phyloP scores from a whole-genome alignment of 2,888 invertebrate genomes.

The Abrostola triplasia region DNA sequence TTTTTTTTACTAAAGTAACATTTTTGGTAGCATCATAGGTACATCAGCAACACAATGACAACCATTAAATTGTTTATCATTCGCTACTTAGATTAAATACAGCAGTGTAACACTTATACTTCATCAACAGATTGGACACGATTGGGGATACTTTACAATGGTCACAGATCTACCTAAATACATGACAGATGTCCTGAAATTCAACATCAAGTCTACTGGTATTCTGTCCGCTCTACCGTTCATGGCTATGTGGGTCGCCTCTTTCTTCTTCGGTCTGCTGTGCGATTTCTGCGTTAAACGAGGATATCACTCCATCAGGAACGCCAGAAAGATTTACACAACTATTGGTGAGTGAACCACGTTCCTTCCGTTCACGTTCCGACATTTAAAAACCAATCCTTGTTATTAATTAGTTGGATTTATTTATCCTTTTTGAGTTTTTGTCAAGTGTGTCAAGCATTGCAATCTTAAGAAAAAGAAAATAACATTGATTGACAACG shows the following conservation, averaged over 20 bases:
- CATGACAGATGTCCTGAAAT: slow-evolving; percentile 90
- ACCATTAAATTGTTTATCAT: too few relatives aligned
- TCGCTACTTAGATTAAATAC: neutral
- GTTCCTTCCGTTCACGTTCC: neutral
- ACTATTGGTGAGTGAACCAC: slow-evolving; percentile 88
- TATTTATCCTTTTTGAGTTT: too few relatives aligned
- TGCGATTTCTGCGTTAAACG: slow-evolving; percentile 91
- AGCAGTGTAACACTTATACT: slow-evolving; percentile 1
- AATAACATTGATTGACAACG: too few relatives aligned
- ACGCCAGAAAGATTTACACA: slow-evolving; percentile 90
- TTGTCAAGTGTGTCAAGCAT: too few relatives aligned
- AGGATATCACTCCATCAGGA: slow-evolving; percentile 86
- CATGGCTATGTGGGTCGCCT: slow-evolving; percentile 90
- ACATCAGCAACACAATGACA: too few relatives aligned
- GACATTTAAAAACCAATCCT: neutral
- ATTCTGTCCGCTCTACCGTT: slow-evolving; percentile 90
- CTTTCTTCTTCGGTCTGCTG: slow-evolving; percentile 89
- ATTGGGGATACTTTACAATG: slow-evolving; percentile 92
- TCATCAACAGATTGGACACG: slow-evolving; percentile 89
- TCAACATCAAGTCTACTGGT: slow-evolving; percentile 90
- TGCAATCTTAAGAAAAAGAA: too few relatives aligned
- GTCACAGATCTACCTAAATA: slow-evolving; percentile 91
- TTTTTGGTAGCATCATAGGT: too few relatives aligned
- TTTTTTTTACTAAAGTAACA: too few relatives aligned
- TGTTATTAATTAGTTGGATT: too few relatives aligned